Evolutionary conservation across 2,797 vertebrate genomes (phyloP).

Genomic region (Brotula barbata): DNA sequence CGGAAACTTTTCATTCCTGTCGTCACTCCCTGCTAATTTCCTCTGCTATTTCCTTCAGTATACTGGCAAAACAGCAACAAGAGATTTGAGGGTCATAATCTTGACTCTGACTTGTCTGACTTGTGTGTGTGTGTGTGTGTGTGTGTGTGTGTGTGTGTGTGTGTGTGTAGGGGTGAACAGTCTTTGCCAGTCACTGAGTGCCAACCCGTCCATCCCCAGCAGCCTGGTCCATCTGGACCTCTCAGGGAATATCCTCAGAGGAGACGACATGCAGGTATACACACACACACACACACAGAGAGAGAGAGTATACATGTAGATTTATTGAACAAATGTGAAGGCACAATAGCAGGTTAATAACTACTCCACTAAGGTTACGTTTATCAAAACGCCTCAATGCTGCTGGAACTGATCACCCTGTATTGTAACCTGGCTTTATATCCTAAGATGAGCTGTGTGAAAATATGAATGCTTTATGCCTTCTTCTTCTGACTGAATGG

Average conservation of each 20-base stretch:
- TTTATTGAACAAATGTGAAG: not conserved
- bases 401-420: not conserved
- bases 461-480: too few species aligned
- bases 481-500: too few species aligned
- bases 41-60: conserved; percentile 56
- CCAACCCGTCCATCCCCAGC: conserved; percentile 87
- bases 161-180: conserved; percentile 90
- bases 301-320: conserved; percentile 68
- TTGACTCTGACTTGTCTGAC: too few species aligned
- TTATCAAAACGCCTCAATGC: not conserved
- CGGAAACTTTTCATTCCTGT: conserved; percentile 34
- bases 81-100: conserved; percentile 38
- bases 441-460: not conserved
- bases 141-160: conserved; percentile 20
- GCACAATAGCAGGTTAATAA: not conserved
- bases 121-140: conserved; percentile 20
- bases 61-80: conserved; percentile 55
- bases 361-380: not conserved
- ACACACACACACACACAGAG: conserved; percentile 5
- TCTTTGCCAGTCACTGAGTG: conserved; percentile 96
- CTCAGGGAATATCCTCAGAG: conserved; percentile 93
- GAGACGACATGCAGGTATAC: conserved; percentile 93
- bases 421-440: not conserved
- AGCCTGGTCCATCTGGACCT: conserved; percentile 94
- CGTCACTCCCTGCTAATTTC: conserved; percentile 52